These are phyloP conservation scores for Anisognathus igniventris DNA, from an alignment of 2,797 vertebrate genomes.

Conservation along the genomic window DNA sequence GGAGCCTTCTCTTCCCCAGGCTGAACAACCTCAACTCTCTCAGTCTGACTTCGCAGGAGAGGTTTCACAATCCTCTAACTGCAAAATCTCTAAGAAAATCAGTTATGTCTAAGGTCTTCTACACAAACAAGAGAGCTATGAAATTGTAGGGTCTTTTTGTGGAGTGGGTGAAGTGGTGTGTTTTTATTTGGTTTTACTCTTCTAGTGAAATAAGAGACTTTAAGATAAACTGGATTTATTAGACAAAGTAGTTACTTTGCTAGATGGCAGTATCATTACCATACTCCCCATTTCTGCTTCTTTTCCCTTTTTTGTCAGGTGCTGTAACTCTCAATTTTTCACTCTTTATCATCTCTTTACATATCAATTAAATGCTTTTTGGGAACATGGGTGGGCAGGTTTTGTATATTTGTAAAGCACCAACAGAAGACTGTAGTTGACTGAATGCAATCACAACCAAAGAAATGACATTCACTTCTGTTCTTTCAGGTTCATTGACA, in stretches of 20 bases:
- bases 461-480: neutral
- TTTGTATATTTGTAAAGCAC: neutral
- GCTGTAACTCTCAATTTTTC: neutral
- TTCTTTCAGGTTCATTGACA: neutral
- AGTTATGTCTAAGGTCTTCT: neutral
- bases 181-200: neutral
- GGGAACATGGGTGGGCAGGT: neutral
- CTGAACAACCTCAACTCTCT: neutral
- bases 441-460: neutral
- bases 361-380: neutral
- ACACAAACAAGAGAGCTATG: neutral
- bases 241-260: neutral
- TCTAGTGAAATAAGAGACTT: neutral
- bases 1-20: neutral
- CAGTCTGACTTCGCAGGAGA: neutral
- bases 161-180: fast-evolving
- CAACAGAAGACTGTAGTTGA: neutral
- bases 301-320: neutral
- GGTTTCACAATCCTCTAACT: neutral
- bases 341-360: neutral
- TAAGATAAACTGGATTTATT: neutral
- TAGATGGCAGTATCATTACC: neutral
- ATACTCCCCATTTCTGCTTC: neutral
- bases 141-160: neutral
- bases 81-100: neutral